A percentile compares a stretch with the other conserved stretches of the same genome.
Evolutionary conservation across 2,797 vertebrate genomes (phyloP).

Genomic region (Bryconaethiops microstoma): DNA sequence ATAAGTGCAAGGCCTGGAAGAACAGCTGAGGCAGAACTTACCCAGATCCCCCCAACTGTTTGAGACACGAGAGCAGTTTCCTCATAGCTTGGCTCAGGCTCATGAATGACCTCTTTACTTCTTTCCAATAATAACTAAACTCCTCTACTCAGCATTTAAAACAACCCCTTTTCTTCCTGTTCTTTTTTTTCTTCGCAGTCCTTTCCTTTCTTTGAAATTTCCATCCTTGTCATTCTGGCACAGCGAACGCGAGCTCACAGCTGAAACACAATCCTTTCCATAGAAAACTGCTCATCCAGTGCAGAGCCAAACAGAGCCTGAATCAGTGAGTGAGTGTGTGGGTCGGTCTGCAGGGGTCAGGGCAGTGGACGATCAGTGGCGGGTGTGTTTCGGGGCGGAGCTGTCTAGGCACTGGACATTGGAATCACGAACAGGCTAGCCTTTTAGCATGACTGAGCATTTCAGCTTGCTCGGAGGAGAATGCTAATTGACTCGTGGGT

Average conservation of each 20-base stretch:
- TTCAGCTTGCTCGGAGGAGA: background rate
- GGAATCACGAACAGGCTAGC: background rate
- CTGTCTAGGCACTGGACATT: background rate
- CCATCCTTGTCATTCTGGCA: conserved; percentile 72
- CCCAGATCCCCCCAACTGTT: conserved; percentile 70
- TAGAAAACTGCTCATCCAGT: conserved; percentile 35
- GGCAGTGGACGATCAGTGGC: conserved; percentile 16
- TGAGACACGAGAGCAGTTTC: conserved; percentile 80
- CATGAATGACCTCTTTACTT: conserved; percentile 80
- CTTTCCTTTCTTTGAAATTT: conserved; percentile 71
- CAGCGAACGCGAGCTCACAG: conserved; percentile 63
- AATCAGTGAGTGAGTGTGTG: conserved; percentile 60
- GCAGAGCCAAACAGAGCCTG: conserved; percentile 39
- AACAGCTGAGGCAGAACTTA: conserved; percentile 80
- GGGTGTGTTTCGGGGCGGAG: background rate
- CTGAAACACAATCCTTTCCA: conserved; percentile 68
- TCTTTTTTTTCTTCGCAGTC: conserved; percentile 51
- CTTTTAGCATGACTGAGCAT: background rate
- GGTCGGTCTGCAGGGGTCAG: conserved; percentile 36
- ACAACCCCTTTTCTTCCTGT: conserved; percentile 50
- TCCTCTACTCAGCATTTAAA: conserved; percentile 76
- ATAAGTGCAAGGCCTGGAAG: conserved; percentile 79
- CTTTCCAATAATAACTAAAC: conserved; percentile 79
- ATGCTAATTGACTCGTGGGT: background rate
- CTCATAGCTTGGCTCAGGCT: conserved; percentile 80